These are phyloP conservation scores for Eucidaris tribuloides DNA, from an alignment of 35 echinoderm and acorn worm genomes.

Conservation along the genomic window DNA sequence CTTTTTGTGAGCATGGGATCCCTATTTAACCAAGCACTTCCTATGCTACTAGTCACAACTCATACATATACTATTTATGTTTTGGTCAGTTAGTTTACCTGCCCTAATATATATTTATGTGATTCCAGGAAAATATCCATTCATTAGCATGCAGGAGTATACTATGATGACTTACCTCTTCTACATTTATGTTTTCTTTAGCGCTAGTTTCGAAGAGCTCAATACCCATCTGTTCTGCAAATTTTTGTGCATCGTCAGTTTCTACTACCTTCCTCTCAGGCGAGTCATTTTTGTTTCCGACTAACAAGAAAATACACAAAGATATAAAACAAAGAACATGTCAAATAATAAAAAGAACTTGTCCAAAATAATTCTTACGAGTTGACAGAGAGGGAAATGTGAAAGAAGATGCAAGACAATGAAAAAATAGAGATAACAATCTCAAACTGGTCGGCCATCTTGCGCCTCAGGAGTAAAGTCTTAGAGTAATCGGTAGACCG, in stretches of 20 bases:
- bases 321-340: background rate
- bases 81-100: background rate
- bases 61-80: background rate
- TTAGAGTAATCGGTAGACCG: no score
- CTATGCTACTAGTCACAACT: background rate
- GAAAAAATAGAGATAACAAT: no score
- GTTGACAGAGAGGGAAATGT: no score
- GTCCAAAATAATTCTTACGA: no score
- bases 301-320: conserved; percentile 40
- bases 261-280: conserved; percentile 96
- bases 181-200: conserved; percentile 98
- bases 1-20: no score
- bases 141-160: background rate
- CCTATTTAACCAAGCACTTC: background rate
- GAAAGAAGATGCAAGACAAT: no score
- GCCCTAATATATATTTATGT: background rate
- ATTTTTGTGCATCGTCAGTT: conserved; percentile 87
- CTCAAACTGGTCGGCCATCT: no score
- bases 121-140: background rate
- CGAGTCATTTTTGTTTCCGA: conserved; percentile 99
- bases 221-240: conserved; percentile 90
- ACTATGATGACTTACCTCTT: conserved; percentile 73
- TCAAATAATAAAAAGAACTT: no score
- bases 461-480: no score
- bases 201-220: conserved; percentile 97